Base-by-base conservation (phyloP, 1,140 invertebrate species). In the Dreissena polymorpha region DNA sequence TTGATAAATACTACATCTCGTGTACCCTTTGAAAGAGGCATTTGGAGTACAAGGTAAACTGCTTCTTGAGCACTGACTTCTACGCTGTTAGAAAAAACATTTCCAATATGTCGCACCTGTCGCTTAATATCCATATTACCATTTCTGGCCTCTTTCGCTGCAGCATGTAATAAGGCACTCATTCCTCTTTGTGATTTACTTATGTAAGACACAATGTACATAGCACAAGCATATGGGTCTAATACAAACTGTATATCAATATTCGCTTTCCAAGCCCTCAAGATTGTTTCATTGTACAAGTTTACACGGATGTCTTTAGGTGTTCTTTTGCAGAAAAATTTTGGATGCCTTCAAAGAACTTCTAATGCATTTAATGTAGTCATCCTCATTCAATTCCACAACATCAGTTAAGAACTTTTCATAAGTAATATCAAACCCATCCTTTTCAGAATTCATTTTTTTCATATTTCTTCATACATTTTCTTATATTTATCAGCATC, bases 101-200 rank as follows among this genome's bases (percentile, higher is more conserved):
- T 18, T 10, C 76, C 86, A 68, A 87, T 83, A 39, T 53, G 25
- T 64, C 83, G 53, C 7, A 89, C 84, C 64, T 87, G 83, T 27
- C 79, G 64, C 79, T 82, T 88, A 12, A 89, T 23, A 57, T 73
- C 74, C n/a, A 68, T 49, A 51, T 87, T 88, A 13, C 82, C 85
- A 63, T 84, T 23, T 57, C 57, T 71, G 7, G 80, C 86, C 84
- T 88, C 88, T 78, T 86, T 76, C n/a, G 53, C 51, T 50, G 85
- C 85, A 29, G 77, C 25, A 53, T 83, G 25, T 39, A 88, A n/a
- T 39, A 88, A 27, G 25, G 63, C 27, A 60, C 83, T 85, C 69
- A 88, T 87, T 13, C 86, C 88, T 73, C 84, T 80, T 53, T 87
- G 85, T 7, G 73, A 71, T 75, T 88, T 89, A 50, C 69, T 75